Evolutionary conservation across 2,888 invertebrate genomes (phyloP), one percentile per base, ranked within the genome.

Genomic region (Ceramica pisi): DNA sequence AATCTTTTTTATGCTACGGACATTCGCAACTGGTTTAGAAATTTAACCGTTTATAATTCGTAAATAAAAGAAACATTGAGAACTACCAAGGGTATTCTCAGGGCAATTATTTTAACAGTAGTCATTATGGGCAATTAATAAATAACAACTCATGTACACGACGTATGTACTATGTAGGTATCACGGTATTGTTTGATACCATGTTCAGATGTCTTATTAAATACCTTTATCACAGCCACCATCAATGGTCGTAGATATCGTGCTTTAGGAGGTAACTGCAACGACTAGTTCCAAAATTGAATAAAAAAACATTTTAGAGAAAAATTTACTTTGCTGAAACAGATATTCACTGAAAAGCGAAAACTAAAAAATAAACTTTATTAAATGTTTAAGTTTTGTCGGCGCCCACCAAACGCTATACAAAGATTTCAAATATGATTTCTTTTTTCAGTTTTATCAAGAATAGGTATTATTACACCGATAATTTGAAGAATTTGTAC

Each of bases 181-280:
- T 16, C 44, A 23, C 14, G 19, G 73, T 60, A 60, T 60, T 69
- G 70, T 77, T 50, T 74, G 41, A 53, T 68, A 69, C 4, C 7
- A 53, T 41, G 53, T 77, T 59, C 23, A 60, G 51, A 73, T 69
- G 53, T 23, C 53, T 35, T 41, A 55, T 10, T 75, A 69, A 50
- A 56, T 48, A 53, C 19, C 46, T 55, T 35, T 44, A 53, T 31
- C 31, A 63, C 12, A 41, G 14, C 21, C 21, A 26, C 23, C 35
- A 53, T 41, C 41, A 62, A 35, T 26, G 9, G 12, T 60, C 16
- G 31, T 44, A 8, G 46, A 19, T 41, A 6, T 55, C n/a, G n/a
- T n/a, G n/a, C n/a, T n/a, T n/a, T 73, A 46, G 2, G 53, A 14
- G n/a, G n/a, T 26, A 46, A n/a, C n/a, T 31, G 31, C 31, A 6